Percentiles rank a stretch among this genome's conserved stretches.
phyloP scores from a whole-genome alignment of 2,888 invertebrate species.

The Pollenia amentaria region DNA sequence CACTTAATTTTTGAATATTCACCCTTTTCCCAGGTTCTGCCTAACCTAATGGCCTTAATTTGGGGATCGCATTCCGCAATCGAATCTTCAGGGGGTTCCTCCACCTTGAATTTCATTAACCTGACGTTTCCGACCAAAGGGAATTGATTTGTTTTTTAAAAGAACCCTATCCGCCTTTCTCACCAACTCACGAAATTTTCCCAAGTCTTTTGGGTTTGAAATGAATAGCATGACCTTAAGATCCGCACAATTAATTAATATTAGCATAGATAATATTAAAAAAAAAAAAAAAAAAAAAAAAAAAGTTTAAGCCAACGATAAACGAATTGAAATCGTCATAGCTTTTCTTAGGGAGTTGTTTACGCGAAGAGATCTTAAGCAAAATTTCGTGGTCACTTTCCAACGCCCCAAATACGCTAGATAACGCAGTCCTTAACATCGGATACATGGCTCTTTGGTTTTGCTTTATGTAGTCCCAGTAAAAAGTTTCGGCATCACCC shows the following conservation, averaged over 20 bases:
- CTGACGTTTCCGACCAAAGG: not conserved
- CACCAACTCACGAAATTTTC: not conserved
- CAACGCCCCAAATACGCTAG: not conserved
- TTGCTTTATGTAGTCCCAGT: constrained; percentile 14
- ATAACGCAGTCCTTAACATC: not conserved
- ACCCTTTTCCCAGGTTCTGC: not conserved
- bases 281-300: no score
- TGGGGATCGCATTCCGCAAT: constrained; percentile 23
- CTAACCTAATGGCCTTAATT: not conserved
- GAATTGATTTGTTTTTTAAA: not conserved
- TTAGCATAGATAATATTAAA: no score
- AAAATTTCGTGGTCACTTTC: constrained; percentile 32
- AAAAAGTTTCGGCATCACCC: not conserved
- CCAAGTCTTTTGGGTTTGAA: constrained; percentile 7
- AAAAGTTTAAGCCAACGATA: not conserved
- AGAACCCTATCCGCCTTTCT: constrained; percentile 26
- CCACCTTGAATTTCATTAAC: constrained; percentile 34
- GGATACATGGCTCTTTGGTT: not conserved
- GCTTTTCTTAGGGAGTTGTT: constrained; percentile 17
- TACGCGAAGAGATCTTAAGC: constrained; percentile 2
- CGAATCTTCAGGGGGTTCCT: not conserved
- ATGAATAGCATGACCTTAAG: constrained; percentile 42
- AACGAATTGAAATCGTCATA: constrained; percentile 11
- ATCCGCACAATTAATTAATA: no score
- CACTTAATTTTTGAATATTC: constrained; percentile 40